Conservation (phyloP, 2,113 vertebrate genomes). For the Alectura lathami region DNA sequence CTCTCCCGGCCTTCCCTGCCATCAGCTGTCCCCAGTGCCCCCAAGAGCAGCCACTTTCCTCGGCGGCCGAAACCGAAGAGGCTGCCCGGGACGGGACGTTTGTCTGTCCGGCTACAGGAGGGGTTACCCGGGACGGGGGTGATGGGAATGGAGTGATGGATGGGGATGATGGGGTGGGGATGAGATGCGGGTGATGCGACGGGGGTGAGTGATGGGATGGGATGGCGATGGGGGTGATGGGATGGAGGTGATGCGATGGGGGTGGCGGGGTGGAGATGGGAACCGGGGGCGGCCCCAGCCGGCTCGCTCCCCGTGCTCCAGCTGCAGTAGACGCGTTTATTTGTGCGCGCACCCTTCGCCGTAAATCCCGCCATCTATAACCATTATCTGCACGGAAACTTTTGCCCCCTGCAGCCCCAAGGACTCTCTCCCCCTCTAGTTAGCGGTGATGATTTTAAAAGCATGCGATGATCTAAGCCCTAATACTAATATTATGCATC, state of each 20-base stretch:
- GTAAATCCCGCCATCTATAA: slow-evolving; percentile 39
- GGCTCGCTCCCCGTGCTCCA: background rate
- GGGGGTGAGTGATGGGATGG: background rate
- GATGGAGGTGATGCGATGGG: background rate
- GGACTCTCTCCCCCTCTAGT: background rate
- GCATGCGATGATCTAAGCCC: slow-evolving; percentile 60
- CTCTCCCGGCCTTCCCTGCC: background rate
- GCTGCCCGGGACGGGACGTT: background rate
- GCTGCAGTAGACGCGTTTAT: slow-evolving; percentile 20
- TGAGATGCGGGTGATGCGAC: background rate
- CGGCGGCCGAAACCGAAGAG: background rate
- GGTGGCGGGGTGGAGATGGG: background rate
- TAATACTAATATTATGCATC: slow-evolving; percentile 66
- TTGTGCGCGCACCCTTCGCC: background rate
- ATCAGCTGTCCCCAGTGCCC: rapidly evolving
- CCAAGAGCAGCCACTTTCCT: background rate
- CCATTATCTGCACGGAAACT: slow-evolving; percentile 64
- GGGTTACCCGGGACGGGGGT: too few relatives aligned
- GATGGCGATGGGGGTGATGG: too few relatives aligned
- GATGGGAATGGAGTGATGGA: background rate
- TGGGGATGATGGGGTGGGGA: too few relatives aligned
- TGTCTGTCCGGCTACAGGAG: background rate
- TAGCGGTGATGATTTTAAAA: slow-evolving; percentile 77
- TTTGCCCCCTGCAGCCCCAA: background rate
- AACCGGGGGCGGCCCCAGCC: too few relatives aligned